A percentile compares a stretch with the other conserved stretches of the same genome.
Evolutionary conservation across 2,113 vertebrate genomes (phyloP).

Genomic region (Mustela nigripes): DNA sequence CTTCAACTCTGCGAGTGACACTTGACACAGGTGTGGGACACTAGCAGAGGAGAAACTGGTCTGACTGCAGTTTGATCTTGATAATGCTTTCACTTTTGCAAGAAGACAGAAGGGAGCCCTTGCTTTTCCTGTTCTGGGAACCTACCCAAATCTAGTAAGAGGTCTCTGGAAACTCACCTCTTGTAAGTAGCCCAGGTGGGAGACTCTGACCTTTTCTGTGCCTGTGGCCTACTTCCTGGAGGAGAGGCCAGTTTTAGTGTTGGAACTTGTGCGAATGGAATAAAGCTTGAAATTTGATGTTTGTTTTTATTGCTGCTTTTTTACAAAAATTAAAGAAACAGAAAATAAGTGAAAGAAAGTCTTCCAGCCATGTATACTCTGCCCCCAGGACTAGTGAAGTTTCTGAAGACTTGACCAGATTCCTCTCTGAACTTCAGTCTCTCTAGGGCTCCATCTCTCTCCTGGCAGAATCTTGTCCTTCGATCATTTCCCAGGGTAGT

Average conservation of each 20-base stretch:
- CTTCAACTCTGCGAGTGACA: neutral
- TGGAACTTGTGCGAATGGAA: neutral
- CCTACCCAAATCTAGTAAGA: conserved; percentile 41
- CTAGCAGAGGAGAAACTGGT: conserved; percentile 42
- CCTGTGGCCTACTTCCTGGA: neutral
- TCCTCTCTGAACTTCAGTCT: conserved; percentile 3
- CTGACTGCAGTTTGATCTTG: conserved; percentile 46
- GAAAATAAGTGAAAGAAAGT: neutral
- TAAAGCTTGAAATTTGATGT: conserved; percentile 31
- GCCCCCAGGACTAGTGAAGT: neutral
- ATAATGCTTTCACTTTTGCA: conserved; percentile 35
- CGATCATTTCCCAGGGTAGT: neutral
- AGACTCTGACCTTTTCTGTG: neutral
- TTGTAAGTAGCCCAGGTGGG: neutral
- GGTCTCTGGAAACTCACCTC: neutral
- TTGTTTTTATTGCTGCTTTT: conserved; percentile 9
- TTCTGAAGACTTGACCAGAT: neutral
- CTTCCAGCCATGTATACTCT: neutral
- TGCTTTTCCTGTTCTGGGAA: conserved; percentile 46
- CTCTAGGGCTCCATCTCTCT: neutral
- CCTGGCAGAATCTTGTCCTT: neutral
- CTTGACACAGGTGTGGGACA: neutral
- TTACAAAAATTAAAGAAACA: neutral
- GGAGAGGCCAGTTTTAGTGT: conserved; percentile 31
- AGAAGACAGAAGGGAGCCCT: neutral